Base-by-base conservation (phyloP, 2,113 vertebrate species). In the human region DNA sequence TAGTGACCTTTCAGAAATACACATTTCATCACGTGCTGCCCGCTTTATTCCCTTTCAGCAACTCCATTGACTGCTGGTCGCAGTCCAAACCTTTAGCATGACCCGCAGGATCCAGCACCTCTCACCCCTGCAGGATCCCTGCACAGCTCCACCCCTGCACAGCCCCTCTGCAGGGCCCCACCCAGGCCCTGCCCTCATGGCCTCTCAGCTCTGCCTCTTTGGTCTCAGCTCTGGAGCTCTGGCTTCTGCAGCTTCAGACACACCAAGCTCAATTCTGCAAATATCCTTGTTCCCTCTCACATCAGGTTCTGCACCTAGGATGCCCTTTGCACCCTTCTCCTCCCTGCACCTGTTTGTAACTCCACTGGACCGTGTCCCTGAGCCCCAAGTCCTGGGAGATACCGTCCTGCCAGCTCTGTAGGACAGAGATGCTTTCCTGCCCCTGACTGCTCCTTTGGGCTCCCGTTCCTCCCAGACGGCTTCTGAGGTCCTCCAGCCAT, bases 11-110 rank as follows among this genome's bases (percentile, higher is more conserved):
- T 59, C 79, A 12, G 11, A 48, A 68, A 22, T 5, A n/a, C 64
- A 22, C 38, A 2, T 9, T 22, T 40, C 2, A 25, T 20, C 11
- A 18, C 0, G 8, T 43, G 32, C 17, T 3, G 1, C 8, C 45
- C n/a, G 32, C 17, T 13, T 3, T 10, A 11, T 1, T 16, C n/a
- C 73, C 40, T 45, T 43, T 48, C 10, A 16, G 57, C 6, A 73
- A 2, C 3, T 9, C 30, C 22, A 38, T 0, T 16, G 43, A 70
- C 6, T 35, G 7, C 23, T 45, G 52, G 40, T 30, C 3, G 6
- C 20, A 2, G 57, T 5, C 82, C 4, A 6, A 4, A 59, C 4
- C 68, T 10, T 8, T 1, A 25, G 18, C 2, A 0, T 3, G 23
- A 35, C 55, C 23, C 27, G 5, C 61, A 30, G 12, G 2, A 64